Percentiles rank a stretch among this genome's conserved stretches.
phyloP scores from a whole-genome alignment of 2,113 vertebrate species.

The Carollia perspicillata region DNA sequence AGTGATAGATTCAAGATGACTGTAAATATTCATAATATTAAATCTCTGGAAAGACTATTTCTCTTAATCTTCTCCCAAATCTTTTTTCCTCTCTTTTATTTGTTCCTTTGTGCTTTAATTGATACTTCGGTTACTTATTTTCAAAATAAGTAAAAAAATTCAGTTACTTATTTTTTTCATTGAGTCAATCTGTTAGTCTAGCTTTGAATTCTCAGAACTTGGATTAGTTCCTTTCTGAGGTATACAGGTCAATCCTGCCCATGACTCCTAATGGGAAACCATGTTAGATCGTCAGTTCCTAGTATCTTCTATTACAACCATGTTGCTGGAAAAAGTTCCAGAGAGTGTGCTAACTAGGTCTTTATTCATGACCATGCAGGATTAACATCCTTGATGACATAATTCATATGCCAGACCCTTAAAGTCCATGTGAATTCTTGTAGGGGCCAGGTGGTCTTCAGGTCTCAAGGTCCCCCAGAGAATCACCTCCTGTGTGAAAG shows the following conservation, averaged over 20 bases:
- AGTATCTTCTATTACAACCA: background rate
- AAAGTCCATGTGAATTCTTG: background rate
- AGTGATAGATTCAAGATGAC: background rate
- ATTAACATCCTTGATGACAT: background rate
- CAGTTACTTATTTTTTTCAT: background rate
- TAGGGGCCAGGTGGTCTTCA: background rate
- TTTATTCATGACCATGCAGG: background rate
- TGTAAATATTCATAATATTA: background rate
- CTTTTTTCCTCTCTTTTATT: background rate
- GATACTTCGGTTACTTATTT: background rate
- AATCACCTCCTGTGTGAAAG: background rate
- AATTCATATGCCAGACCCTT: background rate
- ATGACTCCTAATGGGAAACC: background rate
- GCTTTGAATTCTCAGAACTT: background rate
- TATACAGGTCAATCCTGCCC: background rate
- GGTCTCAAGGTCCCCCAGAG: background rate
- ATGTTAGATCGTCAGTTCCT: background rate
- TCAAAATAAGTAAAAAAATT: background rate
- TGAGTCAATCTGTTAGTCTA: background rate
- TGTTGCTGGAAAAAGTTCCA: background rate
- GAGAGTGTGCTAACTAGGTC: background rate
- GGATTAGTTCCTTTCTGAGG: background rate
- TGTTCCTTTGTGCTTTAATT: background rate
- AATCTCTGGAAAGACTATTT: background rate
- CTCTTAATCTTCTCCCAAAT: background rate